Conservation (phyloP, 1,140 invertebrate genomes). For the Tribolium castaneum region DNA sequence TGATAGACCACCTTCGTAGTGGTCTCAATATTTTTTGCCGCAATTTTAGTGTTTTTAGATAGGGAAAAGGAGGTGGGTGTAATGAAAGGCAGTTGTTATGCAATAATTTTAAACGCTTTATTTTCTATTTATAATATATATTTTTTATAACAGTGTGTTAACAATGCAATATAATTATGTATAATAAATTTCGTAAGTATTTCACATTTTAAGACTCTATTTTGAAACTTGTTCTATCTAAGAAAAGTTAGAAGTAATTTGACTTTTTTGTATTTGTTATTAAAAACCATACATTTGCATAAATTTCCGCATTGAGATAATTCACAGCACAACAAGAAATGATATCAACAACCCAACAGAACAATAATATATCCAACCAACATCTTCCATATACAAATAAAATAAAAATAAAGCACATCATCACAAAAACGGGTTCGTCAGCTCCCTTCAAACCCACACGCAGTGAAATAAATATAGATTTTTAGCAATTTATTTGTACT, state of each 20-base stretch:
- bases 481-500: constrained; percentile 47
- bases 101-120: constrained; percentile 45
- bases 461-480: constrained; percentile 20
- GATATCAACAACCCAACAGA: constrained; percentile 48
- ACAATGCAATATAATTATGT: constrained; percentile 51
- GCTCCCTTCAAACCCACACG: neutral
- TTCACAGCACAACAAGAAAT: constrained; percentile 44
- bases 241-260: constrained; percentile 48
- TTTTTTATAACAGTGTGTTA: constrained; percentile 50
- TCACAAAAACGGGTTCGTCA: neutral
- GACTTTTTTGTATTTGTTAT: constrained; percentile 44
- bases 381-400: constrained; percentile 6
- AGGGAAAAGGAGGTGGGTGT: neutral
- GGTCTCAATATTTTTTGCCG: no score
- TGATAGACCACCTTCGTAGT: no score
- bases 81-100: constrained; percentile 13
- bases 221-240: constrained; percentile 44
- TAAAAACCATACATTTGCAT: constrained; percentile 27
- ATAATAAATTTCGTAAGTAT: constrained; percentile 48
- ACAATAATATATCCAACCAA: constrained; percentile 45
- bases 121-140: constrained; percentile 48
- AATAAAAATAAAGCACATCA: constrained; percentile 33
- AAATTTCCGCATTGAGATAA: constrained; percentile 13
- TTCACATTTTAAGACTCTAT: constrained; percentile 42
- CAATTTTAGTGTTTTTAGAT: no score